Evolutionary conservation across 2,113 vertebrate genomes (phyloP), one percentile per base, ranked within the genome.

Genomic region (Gobiocypris rarus): DNA sequence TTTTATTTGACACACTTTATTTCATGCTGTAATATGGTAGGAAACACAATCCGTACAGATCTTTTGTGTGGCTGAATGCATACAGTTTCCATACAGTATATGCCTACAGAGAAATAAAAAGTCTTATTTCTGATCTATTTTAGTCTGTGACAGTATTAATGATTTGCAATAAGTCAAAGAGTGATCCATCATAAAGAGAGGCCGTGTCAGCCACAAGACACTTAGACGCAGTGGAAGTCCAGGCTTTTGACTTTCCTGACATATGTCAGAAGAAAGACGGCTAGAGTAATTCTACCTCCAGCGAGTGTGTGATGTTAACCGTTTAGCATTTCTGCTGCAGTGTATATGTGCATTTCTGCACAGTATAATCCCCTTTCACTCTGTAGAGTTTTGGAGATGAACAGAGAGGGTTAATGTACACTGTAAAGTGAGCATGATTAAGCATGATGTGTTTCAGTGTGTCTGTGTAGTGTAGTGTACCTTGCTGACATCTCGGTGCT

Each of bases 401-500:
- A 54, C 48, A 31, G 54, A 59, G 52, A 14, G 22, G 22, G 54
- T 61, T 78, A 1, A 59, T 50, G 22, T 45, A 50, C 15, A 61
- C 73, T 10, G 28, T 50, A 79, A 59, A 24, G 34, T 75, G 81
- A 24, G 15, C 24, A 56, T 83, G 65, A 52, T 73, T 65, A 48
- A 71, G 31, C 24, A 38, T 54, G 13, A 26, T 48, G 48, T 76
- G 79, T 81, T 38, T 71, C 31, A 58, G 80, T 58, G 38, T 84
- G 65, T 81, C 65, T 75, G 73, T 61, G 71, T 82, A 19, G 80
- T 58, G 24, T 78, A 67, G 61, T 26, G 26, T 94, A 96, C 95
- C 95, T 96, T 94, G 88, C 52, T 91, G 67, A 91, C 38, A 0
- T 89, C 90, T 52, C 83, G 91, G 87, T 90, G 92, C 63, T 91